phyloP scores from a whole-genome alignment of 2,113 vertebrate genomes.

The Oxygymnocypris stewartii region DNA sequence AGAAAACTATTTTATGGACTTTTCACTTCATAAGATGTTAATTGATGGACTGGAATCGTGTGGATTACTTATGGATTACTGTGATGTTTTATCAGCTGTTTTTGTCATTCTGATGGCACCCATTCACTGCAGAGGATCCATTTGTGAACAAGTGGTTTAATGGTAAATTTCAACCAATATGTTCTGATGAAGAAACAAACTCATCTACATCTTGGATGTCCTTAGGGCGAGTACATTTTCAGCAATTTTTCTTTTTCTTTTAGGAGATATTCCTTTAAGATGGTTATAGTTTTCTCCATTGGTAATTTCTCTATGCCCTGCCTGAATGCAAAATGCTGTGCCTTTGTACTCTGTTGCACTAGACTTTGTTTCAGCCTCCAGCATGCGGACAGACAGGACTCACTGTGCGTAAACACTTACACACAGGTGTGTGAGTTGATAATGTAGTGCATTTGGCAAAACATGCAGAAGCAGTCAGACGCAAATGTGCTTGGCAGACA shows the following conservation, averaged over 20 bases:
- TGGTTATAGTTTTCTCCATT: conserved; percentile 25
- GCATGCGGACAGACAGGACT: background rate
- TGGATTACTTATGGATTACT: background rate
- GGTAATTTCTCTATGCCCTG: conserved; percentile 23
- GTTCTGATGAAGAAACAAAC: background rate
- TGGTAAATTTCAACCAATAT: background rate
- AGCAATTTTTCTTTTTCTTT: too few relatives aligned
- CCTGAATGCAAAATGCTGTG: background rate
- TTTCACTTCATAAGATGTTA: background rate
- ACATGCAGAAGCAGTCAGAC: conserved; percentile 15
- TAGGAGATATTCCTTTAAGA: conserved; percentile 8
- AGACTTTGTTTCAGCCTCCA: background rate
- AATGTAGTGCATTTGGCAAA: conserved; percentile 28
- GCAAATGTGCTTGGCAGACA: conserved; percentile 22
- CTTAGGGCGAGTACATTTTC: too few relatives aligned
- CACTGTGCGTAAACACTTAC: background rate
- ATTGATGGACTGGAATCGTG: background rate
- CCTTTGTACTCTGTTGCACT: background rate
- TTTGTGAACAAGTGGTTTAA: too few relatives aligned
- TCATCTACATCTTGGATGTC: background rate
- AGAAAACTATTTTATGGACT: too few relatives aligned
- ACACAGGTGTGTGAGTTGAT: conserved; percentile 21
- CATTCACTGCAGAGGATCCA: too few relatives aligned
- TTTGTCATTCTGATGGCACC: background rate
- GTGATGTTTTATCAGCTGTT: background rate